Base-by-base conservation (phyloP, 1,140 invertebrate species). In the Akabosia matsudoensis region DNA sequence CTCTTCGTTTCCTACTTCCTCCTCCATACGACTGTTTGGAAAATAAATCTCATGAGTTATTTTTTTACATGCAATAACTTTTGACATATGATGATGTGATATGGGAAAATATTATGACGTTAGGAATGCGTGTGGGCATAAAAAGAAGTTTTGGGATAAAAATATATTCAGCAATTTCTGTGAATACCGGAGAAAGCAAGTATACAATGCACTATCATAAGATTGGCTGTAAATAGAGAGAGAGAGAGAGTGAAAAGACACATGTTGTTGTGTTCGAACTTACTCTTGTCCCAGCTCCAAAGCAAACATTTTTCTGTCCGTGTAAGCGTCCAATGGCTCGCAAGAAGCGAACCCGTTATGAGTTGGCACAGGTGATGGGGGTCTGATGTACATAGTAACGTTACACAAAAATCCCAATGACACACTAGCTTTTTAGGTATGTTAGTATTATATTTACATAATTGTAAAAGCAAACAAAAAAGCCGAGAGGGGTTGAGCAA, bases 361-460 rank as follows among this genome's bases (percentile, higher is more conserved):
- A 37, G 91, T 92, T 74, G 93, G 93, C 82, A 95, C 89, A 51
- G 93, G 93, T 37, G 93, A 94, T 18, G 93, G 92, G 64, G 93
- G 93, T 80, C 92, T 54, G 86, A 86, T 80, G 33, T 64, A 61
- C 67, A 51, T 24, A 18, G 33, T 56, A 72, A 76, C 37, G 70
- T 73, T 61, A 24, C 26, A 80, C 52, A 33, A 28, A 67, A 31
- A 79, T 73, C 64, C 75, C 76, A 75, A 75, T 72, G 61, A 70
- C 56, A 78, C 37, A 34, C 70, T 73, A 45, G 7, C 61, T 67
- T 30, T 67, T 31, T 61, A 24, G 4, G n/a, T n/a, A n/a, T 45
- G 37, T 45, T 45, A 45, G 37, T 10, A 45, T 45, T 56, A 73
- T 74, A 54, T 56, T 30, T 74, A 30, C 28, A 75, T 30, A 51